Evolutionary conservation across 2,888 invertebrate genomes (phyloP).

Genomic region (Eupithecia insigniata): DNA sequence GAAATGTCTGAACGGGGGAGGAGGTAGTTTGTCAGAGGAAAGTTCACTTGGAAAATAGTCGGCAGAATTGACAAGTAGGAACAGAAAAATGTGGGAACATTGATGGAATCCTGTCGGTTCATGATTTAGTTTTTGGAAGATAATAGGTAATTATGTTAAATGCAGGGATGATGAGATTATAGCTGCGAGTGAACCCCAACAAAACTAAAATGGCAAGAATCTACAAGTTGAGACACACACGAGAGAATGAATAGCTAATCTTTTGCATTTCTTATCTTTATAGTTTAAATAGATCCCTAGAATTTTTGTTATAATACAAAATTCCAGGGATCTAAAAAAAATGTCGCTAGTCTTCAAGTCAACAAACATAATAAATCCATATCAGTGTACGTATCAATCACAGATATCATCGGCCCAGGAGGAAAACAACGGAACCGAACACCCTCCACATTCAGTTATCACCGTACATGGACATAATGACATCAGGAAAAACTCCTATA

Average conservation of each 20-base stretch:
- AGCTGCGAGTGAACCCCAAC: neutral
- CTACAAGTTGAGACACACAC: neutral
- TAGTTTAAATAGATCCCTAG: neutral
- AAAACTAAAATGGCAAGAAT: neutral
- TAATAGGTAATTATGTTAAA: too few relatives aligned
- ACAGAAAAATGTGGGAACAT: neutral
- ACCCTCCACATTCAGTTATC: conserved; percentile 71
- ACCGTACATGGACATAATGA: conserved; percentile 75
- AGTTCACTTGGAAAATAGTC: conserved; percentile 34
- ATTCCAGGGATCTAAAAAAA: neutral
- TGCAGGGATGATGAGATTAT: neutral
- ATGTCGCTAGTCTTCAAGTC: conserved; percentile 13
- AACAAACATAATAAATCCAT: conserved; percentile 28
- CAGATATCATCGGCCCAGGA: conserved; percentile 39
- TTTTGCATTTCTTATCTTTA: neutral
- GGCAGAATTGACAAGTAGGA: neutral
- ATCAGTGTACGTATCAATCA: conserved; percentile 40
- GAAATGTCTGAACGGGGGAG: conserved; percentile 41
- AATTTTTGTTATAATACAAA: neutral
- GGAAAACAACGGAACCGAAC: conserved; percentile 47
- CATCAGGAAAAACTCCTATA: conserved; percentile 71
- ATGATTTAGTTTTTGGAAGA: neutral
- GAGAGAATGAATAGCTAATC: neutral
- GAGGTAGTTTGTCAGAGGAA: conserved; percentile 41
- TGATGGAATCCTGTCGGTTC: neutral